Conservation (phyloP, 2,113 vertebrate species). For the Aegithalos caudatus region DNA sequence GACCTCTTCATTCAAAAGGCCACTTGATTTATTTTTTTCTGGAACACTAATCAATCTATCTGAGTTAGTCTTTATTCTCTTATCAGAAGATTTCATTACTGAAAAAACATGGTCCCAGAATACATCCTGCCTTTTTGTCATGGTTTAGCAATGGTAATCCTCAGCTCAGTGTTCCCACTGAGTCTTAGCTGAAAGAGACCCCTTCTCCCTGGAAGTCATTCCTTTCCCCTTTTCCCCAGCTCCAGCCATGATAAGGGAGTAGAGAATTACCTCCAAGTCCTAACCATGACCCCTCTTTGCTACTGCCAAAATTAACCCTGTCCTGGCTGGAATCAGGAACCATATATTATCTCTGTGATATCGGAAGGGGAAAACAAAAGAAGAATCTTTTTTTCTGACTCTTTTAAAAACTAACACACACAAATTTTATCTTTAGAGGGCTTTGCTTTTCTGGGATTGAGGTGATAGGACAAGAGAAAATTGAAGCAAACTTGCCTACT, state of each 20-base stretch:
- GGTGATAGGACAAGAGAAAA: background rate
- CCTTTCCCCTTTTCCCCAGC: background rate
- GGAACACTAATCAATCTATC: background rate
- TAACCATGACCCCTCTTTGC: background rate
- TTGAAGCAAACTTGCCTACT: background rate
- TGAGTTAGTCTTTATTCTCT: background rate
- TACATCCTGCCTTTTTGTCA: background rate
- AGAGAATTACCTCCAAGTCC: background rate
- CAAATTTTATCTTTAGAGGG: background rate
- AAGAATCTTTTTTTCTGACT: background rate
- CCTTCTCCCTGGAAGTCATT: background rate
- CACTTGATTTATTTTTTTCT: background rate
- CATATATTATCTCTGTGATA: background rate
- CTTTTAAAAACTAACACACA: background rate
- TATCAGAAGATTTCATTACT: background rate
- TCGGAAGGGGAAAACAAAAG: background rate
- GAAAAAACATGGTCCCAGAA: background rate
- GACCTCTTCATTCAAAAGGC: background rate
- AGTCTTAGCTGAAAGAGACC: background rate
- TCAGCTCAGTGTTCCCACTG: background rate
- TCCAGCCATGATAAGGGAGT: background rate
- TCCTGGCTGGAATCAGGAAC: background rate
- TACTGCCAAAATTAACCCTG: background rate
- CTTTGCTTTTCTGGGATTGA: background rate
- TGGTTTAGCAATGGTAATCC: background rate